Percentiles rank a stretch among this genome's conserved stretches.
Conservation (phyloP, 2,888 invertebrate species). For the Apomyelois bistriatella region DNA sequence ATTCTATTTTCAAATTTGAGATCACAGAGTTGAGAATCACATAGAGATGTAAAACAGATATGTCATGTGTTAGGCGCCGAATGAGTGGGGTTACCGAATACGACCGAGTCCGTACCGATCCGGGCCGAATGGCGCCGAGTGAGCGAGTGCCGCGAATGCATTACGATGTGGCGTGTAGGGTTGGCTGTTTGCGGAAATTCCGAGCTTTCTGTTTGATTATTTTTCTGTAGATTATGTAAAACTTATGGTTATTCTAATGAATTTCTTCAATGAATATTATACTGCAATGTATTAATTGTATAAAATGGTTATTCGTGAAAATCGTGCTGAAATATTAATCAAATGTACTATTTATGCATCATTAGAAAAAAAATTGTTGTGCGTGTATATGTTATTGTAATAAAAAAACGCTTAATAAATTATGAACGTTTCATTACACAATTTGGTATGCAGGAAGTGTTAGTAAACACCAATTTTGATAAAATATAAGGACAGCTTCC, state of each 20-base stretch:
- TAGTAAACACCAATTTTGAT: too few relatives aligned
- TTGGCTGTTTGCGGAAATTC: constrained; percentile 45
- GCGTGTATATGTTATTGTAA: too few relatives aligned
- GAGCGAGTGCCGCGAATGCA: constrained; percentile 72
- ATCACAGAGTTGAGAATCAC: constrained; percentile 31
- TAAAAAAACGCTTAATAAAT: too few relatives aligned
- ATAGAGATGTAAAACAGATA: constrained; percentile 44
- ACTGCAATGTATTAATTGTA: too few relatives aligned
- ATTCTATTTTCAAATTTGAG: constrained; percentile 25
- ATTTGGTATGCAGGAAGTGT: too few relatives aligned
- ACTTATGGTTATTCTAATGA: background rate
- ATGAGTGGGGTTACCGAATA: constrained; percentile 72
- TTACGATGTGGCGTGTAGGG: constrained; percentile 68
- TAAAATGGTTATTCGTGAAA: too few relatives aligned
- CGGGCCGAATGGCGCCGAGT: constrained; percentile 75
- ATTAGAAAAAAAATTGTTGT: too few relatives aligned
- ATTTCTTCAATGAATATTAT: too few relatives aligned
- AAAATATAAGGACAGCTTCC: background rate
- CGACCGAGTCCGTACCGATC: constrained; percentile 74
- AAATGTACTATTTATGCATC: too few relatives aligned
- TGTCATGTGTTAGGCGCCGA: constrained; percentile 65
- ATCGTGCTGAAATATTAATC: too few relatives aligned
- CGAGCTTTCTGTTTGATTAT: constrained; percentile 9
- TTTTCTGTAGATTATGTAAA: background rate
- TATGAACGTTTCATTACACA: too few relatives aligned